Conservation (phyloP, 1,140 invertebrate species). For the Danaus melanippus region DNA sequence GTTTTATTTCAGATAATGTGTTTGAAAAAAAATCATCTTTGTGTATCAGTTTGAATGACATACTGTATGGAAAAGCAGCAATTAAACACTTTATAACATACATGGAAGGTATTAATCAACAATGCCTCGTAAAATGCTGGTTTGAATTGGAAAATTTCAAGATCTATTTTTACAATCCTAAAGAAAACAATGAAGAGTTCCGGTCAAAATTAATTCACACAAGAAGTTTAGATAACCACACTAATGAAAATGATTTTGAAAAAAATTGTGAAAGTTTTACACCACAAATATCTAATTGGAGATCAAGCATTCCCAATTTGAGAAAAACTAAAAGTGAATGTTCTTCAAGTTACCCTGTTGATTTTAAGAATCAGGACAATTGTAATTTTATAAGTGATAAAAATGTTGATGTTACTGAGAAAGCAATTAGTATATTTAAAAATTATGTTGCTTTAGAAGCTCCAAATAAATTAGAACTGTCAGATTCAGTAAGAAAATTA, state of each 20-base stretch:
- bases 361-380: constrained; percentile 30
- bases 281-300: constrained; percentile 29
- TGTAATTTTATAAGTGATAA: constrained; percentile 27
- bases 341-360: constrained; percentile 43
- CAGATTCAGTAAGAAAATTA: constrained; percentile 58
- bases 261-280: constrained; percentile 26
- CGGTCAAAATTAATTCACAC: constrained; percentile 42
- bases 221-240: constrained; percentile 50
- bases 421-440: constrained; percentile 65
- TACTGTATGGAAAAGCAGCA: constrained; percentile 52
- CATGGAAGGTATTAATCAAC: constrained; percentile 59
- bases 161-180: constrained; percentile 25
- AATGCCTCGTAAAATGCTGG: constrained; percentile 60
- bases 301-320: constrained; percentile 30
- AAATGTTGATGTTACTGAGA: constrained; percentile 34
- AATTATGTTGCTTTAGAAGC: constrained; percentile 70
- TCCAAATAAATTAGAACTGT: constrained; percentile 58
- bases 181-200: constrained; percentile 27
- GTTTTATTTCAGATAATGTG: constrained; percentile 31
- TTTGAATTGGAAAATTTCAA: constrained; percentile 62
- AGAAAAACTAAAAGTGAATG: constrained; percentile 27
- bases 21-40: constrained; percentile 63
- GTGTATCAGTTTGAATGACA: constrained; percentile 56
- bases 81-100: constrained; percentile 63
- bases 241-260: constrained; percentile 26